Evolutionary conservation across 2,797 vertebrate genomes (phyloP).

Genomic region (Catharus ustulatus): DNA sequence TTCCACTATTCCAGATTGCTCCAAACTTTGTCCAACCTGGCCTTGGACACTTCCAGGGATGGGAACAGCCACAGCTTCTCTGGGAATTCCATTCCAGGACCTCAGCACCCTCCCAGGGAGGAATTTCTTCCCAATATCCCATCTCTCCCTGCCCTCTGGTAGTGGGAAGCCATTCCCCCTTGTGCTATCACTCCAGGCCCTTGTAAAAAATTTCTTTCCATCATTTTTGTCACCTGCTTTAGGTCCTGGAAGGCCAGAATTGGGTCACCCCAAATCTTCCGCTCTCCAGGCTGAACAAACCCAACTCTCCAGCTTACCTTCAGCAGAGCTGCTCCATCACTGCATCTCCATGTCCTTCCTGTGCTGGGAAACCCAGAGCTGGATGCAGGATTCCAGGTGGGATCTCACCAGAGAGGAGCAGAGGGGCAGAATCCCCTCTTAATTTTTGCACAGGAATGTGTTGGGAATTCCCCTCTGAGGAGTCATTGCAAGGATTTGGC

Average conservation of each 20-base stretch:
- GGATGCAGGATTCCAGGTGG: background rate
- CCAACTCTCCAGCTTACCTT: background rate
- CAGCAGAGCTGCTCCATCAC: background rate
- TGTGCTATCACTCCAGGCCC: rapidly evolving
- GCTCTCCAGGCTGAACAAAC: background rate
- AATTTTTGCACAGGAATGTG: rapidly evolving
- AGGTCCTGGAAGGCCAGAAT: background rate
- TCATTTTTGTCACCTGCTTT: background rate
- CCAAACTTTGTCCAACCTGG: rapidly evolving
- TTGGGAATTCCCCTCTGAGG: background rate
- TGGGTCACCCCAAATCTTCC: background rate
- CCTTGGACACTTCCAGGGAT: background rate
- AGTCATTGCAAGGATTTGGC: background rate
- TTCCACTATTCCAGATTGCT: rapidly evolving
- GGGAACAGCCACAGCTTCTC: background rate
- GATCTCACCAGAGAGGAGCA: background rate
- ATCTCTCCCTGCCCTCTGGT: background rate
- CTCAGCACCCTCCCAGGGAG: rapidly evolving
- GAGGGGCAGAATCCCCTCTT: background rate
- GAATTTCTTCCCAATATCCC: background rate
- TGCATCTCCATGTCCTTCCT: background rate
- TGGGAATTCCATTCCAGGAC: rapidly evolving
- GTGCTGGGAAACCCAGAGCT: too few relatives aligned
- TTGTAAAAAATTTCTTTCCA: background rate
- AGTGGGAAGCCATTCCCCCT: background rate